A percentile compares a stretch with the other conserved stretches of the same genome.
These are phyloP conservation scores for Drosophila novamexicana DNA, from an alignment of 1,140 invertebrate species.

Conservation along the genomic window DNA sequence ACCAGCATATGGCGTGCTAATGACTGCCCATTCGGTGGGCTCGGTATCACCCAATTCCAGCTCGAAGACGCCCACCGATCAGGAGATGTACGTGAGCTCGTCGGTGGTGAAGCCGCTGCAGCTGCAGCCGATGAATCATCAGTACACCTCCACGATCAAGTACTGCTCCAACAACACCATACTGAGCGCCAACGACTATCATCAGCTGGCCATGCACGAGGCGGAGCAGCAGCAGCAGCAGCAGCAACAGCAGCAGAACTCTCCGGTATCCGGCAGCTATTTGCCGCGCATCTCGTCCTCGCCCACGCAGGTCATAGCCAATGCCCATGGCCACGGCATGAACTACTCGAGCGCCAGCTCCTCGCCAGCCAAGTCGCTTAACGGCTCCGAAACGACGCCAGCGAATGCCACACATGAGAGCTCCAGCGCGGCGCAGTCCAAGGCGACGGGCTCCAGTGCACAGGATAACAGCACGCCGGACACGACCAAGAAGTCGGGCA, in stretches of 20 bases:
- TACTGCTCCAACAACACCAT: constrained; percentile 80
- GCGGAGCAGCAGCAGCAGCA: constrained; percentile 47
- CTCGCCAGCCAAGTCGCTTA: constrained; percentile 63
- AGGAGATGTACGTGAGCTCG: constrained; percentile 68
- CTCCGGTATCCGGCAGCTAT: constrained; percentile 45
- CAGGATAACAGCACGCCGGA: constrained; percentile 59
- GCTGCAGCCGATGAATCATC: constrained; percentile 71
- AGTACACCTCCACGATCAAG: constrained; percentile 80
- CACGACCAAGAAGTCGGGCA: constrained; percentile 85
- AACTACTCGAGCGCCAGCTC: constrained; percentile 70
- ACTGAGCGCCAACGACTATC: constrained; percentile 66
- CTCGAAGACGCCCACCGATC: constrained; percentile 68
- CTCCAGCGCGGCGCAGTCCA: constrained; percentile 22
- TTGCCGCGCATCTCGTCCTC: constrained; percentile 53
- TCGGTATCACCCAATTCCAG: constrained; percentile 68
- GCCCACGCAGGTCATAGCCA: constrained; percentile 59
- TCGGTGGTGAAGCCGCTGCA: constrained; percentile 56
- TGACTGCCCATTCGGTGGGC: constrained; percentile 61
- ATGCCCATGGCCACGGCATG: constrained; percentile 49
- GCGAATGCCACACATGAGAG: constrained; percentile 43
- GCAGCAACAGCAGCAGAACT: constrained; percentile 45
- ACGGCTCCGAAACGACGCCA: constrained; percentile 49
- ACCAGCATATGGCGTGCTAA: constrained; percentile 58
- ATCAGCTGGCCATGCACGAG: constrained; percentile 57
- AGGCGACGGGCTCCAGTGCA: constrained; percentile 12